Percentiles rank a stretch among this genome's conserved stretches.
Evolutionary conservation across 2,113 vertebrate genomes (phyloP).

Genomic region (Labrus mixtus): DNA sequence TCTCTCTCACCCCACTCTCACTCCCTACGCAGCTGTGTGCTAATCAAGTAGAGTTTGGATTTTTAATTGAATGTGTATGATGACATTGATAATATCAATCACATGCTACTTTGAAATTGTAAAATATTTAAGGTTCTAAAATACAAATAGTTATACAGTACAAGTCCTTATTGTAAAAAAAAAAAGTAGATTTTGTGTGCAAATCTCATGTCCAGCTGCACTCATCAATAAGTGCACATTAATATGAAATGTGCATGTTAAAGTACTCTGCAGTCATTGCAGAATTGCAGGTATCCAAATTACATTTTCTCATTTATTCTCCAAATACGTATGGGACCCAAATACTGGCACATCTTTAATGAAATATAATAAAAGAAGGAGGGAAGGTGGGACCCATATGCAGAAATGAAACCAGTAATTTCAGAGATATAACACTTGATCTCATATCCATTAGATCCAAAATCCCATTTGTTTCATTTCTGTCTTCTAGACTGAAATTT

Average conservation of each 20-base stretch:
- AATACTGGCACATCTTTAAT: neutral
- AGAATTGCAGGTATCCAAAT: neutral
- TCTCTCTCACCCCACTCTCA: constrained; percentile 32
- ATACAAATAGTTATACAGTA: no score
- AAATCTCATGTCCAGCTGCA: constrained; percentile 5
- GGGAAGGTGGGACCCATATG: neutral
- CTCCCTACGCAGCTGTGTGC: constrained; percentile 13
- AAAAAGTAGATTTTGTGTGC: no score
- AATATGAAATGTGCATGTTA: neutral
- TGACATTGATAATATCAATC: neutral
- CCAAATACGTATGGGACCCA: neutral
- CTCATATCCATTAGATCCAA: neutral
- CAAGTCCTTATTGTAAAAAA: no score
- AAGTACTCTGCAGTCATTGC: neutral
- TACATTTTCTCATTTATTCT: constrained; percentile 4
- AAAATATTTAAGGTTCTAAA: no score
- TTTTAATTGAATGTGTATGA: neutral
- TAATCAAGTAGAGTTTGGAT: neutral
- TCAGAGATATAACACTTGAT: neutral
- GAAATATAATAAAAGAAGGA: neutral
- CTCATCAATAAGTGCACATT: neutral
- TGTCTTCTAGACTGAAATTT: no score
- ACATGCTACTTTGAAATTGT: no score
- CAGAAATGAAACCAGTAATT: neutral
- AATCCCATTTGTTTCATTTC: no score